A percentile compares a stretch with the other conserved stretches of the same genome.
phyloP scores from a whole-genome alignment of 2,888 invertebrate genomes.

The Lasius platythorax region DNA sequence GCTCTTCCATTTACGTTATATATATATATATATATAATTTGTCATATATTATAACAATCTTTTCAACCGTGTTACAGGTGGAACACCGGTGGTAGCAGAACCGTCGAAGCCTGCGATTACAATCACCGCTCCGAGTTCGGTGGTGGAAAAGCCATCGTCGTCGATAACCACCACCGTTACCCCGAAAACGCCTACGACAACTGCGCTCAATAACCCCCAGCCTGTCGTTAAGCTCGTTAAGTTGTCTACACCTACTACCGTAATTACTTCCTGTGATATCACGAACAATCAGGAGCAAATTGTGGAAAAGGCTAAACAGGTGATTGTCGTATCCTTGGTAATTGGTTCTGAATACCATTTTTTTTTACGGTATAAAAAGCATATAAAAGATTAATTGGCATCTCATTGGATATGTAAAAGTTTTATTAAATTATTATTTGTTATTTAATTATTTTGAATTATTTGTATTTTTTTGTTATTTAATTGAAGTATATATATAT shows the following conservation, averaged over 20 bases:
- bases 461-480: background rate
- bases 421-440: slow-evolving; percentile 1
- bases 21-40: background rate
- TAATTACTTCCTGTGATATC: slow-evolving; percentile 79
- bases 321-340: slow-evolving; percentile 71
- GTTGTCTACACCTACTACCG: slow-evolving; percentile 77
- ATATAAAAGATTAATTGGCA: background rate
- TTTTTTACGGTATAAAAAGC: background rate
- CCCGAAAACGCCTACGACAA: slow-evolving; percentile 64
- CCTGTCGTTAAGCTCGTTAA: slow-evolving; percentile 84
- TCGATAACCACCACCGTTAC: slow-evolving; percentile 58
- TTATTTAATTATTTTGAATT: background rate
- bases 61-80: slow-evolving; percentile 84
- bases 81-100: slow-evolving; percentile 84
- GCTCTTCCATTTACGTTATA: background rate
- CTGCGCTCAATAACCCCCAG: slow-evolving; percentile 73
- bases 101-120: slow-evolving; percentile 79
- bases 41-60: background rate
- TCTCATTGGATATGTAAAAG: background rate
- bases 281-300: slow-evolving; percentile 90
- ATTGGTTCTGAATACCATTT: background rate
- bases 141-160: slow-evolving; percentile 82
- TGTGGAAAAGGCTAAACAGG: slow-evolving; percentile 94
- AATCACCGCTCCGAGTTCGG: slow-evolving; percentile 76
- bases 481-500: background rate